These are phyloP conservation scores for Dasyurus viverrinus DNA, from an alignment of 2,113 vertebrate genomes.

Conservation along the genomic window DNA sequence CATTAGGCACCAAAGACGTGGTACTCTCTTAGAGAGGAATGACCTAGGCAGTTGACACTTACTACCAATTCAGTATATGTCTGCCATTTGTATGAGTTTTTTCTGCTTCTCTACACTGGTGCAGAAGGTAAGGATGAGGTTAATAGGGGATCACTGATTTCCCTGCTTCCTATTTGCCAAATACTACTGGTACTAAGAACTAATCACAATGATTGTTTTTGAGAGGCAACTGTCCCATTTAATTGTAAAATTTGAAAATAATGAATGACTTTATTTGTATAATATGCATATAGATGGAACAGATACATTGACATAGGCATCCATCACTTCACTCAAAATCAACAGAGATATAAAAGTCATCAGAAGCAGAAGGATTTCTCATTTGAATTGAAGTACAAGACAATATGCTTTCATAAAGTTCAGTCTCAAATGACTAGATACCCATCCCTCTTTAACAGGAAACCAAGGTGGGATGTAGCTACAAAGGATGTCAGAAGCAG, in stretches of 20 bases:
- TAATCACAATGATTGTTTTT: neutral
- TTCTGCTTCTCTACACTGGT: neutral
- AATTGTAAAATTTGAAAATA: neutral
- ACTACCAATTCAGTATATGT: neutral
- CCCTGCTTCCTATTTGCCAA: neutral
- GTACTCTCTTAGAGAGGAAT: neutral
- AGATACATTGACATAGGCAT: neutral
- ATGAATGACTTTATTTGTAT: neutral
- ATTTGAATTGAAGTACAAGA: neutral
- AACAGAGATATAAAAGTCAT: constrained; percentile 4
- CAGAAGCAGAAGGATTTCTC: neutral
- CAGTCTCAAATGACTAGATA: neutral
- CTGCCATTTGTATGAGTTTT: neutral
- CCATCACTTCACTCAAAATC: constrained; percentile 2
- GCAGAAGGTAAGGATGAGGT: neutral
- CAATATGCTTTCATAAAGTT: neutral
- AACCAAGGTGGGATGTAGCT: neutral
- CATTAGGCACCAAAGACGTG: neutral
- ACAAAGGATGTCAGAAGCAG: neutral
- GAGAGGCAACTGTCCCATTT: neutral
- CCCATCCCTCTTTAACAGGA: neutral
- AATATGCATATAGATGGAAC: neutral
- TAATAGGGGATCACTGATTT: neutral
- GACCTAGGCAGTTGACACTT: neutral
- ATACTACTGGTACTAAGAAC: neutral